Evolutionary conservation across 2,888 invertebrate genomes (phyloP).

Genomic region (Saturnia pavonia): DNA sequence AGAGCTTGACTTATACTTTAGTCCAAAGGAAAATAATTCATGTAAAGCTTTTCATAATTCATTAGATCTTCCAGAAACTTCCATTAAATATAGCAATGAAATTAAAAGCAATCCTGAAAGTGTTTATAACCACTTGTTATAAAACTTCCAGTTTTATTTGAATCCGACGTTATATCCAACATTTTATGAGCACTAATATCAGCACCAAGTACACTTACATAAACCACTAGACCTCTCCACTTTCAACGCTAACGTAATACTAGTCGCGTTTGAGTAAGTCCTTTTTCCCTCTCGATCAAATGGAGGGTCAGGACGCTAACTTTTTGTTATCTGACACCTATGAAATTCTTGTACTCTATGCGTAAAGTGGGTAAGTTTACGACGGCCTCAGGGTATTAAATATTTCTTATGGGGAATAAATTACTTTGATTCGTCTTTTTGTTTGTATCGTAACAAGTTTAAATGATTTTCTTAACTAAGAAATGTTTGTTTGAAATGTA

Average conservation of each 20-base stretch:
- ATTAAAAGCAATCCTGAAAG: background rate
- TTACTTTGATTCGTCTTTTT: conserved; percentile 53
- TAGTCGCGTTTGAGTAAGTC: conserved; percentile 29
- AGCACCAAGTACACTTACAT: conserved; percentile 29
- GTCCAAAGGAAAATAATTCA: background rate
- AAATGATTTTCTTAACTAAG: conserved; percentile 42
- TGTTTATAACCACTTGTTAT: background rate
- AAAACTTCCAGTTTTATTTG: conserved; percentile 3
- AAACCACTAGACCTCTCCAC: conserved; percentile 34
- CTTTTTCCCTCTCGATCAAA: conserved; percentile 25
- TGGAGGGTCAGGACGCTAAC: conserved; percentile 30
- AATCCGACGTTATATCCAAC: conserved; percentile 28
- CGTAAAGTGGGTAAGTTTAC: conserved; percentile 43
- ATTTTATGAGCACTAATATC: conserved; percentile 40
- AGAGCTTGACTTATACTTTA: background rate
- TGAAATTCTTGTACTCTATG: conserved; percentile 39
- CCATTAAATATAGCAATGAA: background rate
- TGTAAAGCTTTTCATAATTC: no score
- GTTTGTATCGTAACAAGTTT: conserved; percentile 43
- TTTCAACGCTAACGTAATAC: conserved; percentile 21
- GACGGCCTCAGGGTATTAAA: conserved; percentile 41
- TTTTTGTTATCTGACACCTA: conserved; percentile 44
- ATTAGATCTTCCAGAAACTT: background rate
- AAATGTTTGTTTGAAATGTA: conserved; percentile 47
- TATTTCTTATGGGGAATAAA: conserved; percentile 63